These are phyloP conservation scores for Drosophila gunungcola DNA, from an alignment of 1,140 invertebrate species.

Conservation along the genomic window DNA sequence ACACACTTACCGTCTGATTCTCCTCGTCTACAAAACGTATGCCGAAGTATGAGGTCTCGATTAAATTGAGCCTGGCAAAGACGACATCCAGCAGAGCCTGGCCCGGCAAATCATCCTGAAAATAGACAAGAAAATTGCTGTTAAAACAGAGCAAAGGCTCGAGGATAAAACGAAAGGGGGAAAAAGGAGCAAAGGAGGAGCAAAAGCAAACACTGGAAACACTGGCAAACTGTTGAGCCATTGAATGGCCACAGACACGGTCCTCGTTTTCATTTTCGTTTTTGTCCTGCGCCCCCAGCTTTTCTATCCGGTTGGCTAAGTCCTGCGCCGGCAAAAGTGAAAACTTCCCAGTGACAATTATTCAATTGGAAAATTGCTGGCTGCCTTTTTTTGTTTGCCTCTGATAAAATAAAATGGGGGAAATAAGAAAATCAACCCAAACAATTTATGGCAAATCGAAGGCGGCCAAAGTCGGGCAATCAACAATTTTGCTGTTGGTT, in stretches of 20 bases:
- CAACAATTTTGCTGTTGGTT: constrained; percentile 66
- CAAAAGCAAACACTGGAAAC: constrained; percentile 66
- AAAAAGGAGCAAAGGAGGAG: neutral
- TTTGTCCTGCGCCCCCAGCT: constrained; percentile 4
- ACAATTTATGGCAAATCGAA: constrained; percentile 63
- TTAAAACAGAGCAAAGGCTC: constrained; percentile 54
- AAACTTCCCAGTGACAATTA: constrained; percentile 81
- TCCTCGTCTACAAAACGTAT: constrained; percentile 94
- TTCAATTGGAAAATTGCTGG: constrained; percentile 80
- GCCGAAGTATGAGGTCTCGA: constrained; percentile 97
- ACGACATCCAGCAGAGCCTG: constrained; percentile 95
- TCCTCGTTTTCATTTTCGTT: constrained; percentile 4
- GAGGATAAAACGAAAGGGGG: neutral
- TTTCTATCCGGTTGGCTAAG: constrained; percentile 52
- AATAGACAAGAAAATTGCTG: constrained; percentile 85
- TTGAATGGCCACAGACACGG: constrained; percentile 64
- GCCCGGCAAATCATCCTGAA: constrained; percentile 92
- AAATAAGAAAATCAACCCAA: constrained; percentile 43
- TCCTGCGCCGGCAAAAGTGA: constrained; percentile 69
- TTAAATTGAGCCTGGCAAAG: constrained; percentile 94
- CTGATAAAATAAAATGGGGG: constrained; percentile 38
- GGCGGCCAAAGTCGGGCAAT: constrained; percentile 43
- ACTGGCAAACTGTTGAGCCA: constrained; percentile 79
- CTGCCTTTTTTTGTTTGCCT: constrained; percentile 44
- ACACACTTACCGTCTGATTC: constrained; percentile 92